These are phyloP conservation scores for Vanessa atalanta DNA, from an alignment of 1,140 invertebrate species.

Conservation along the genomic window DNA sequence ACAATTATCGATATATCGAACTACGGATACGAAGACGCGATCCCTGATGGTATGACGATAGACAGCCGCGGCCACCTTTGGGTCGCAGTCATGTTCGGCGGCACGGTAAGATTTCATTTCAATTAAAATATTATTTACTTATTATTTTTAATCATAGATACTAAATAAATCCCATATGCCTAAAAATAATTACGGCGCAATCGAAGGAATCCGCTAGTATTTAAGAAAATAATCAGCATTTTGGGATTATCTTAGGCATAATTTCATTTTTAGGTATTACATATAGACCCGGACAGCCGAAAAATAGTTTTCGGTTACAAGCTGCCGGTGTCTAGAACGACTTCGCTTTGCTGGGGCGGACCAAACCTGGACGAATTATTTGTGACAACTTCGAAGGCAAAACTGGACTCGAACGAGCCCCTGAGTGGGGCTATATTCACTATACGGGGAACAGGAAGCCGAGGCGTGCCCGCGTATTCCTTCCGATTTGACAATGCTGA, in stretches of 20 bases:
- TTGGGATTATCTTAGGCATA: background rate
- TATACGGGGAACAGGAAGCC: conserved; percentile 55
- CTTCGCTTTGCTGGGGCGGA: conserved; percentile 66
- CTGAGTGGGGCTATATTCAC: conserved; percentile 62
- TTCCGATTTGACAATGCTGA: conserved; percentile 61
- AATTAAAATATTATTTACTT: too few species aligned
- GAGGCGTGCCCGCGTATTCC: conserved; percentile 42
- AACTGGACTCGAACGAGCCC: conserved; percentile 36
- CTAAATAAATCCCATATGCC: too few species aligned
- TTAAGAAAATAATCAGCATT: background rate
- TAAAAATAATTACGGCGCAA: too few species aligned
- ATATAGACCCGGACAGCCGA: conserved; percentile 57
- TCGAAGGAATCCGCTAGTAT: too few species aligned
- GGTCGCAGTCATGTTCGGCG: conserved; percentile 83
- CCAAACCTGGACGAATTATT: conserved; percentile 63
- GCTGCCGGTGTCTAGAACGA: conserved; percentile 55
- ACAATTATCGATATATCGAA: conserved; percentile 73
- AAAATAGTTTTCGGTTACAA: conserved; percentile 59
- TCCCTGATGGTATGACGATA: conserved; percentile 88
- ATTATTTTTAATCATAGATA: too few species aligned
- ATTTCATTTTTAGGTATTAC: conserved; percentile 49
- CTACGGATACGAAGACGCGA: conserved; percentile 71
- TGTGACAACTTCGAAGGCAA: conserved; percentile 59
- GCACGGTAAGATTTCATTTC: conserved; percentile 63
- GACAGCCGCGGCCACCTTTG: conserved; percentile 84